phyloP scores from a whole-genome alignment of 64 coral and sea anemone species.

The Pocillopora damicornis region DNA sequence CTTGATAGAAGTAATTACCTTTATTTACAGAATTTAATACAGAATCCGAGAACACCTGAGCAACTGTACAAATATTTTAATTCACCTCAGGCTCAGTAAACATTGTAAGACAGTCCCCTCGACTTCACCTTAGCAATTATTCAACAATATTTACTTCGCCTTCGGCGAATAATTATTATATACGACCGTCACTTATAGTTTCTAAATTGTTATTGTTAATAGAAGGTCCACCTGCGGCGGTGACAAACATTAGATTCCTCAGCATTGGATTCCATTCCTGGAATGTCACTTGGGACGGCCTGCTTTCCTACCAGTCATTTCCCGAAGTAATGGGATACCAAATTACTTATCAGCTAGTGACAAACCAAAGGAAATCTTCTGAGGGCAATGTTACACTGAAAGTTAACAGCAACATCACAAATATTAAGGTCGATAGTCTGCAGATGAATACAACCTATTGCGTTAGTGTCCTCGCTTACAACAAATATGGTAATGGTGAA shows the following conservation, averaged over 20 bases:
- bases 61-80: too few relatives aligned
- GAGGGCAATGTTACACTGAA: not conserved
- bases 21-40: too few relatives aligned
- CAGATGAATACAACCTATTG: not conserved
- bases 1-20: too few relatives aligned
- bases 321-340: not conserved
- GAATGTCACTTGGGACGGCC: not conserved
- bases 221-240: not conserved
- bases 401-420: not conserved
- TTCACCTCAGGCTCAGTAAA: too few relatives aligned
- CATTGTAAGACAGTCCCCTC: too few relatives aligned
- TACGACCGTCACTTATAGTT: not conserved
- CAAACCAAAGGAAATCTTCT: not conserved
- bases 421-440: not conserved
- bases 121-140: too few relatives aligned
- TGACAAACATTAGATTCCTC: not conserved
- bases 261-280: not conserved
- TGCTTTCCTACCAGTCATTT: too few relatives aligned
- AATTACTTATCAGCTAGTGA: not conserved
- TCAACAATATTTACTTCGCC: too few relatives aligned
- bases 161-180: too few relatives aligned
- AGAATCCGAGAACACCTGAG: too few relatives aligned
- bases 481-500: not conserved
- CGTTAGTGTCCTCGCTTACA: not conserved
- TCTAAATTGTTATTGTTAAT: not conserved